Conservation (phyloP, 30 jellyfish, hydroid and myxozoan species). For the Mastigias papua region DNA sequence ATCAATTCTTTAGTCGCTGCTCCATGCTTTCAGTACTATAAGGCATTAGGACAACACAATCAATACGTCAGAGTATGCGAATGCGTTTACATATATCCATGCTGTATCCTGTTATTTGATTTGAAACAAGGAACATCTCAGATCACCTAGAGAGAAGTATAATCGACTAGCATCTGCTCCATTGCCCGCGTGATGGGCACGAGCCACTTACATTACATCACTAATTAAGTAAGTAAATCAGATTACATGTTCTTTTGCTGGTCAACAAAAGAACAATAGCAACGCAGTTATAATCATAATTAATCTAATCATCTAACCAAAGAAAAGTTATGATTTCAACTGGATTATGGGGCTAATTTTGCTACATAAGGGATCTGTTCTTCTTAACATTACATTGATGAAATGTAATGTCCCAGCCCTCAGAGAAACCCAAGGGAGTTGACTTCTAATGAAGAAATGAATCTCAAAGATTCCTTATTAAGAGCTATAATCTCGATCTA, state of each 20-base stretch:
- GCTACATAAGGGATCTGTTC: conserved; percentile 47
- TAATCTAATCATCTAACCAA: conserved; percentile 18
- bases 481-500: too few relatives aligned
- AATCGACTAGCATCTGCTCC: conserved; percentile 35
- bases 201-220: conserved; percentile 24
- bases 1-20: neutral
- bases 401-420: too few relatives aligned
- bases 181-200: conserved; percentile 29
- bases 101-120: conserved; percentile 16
- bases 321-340: neutral
- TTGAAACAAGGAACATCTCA: neutral
- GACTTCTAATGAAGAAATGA: too few relatives aligned
- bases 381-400: neutral
- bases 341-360: conserved; percentile 33
- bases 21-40: neutral
- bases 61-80: neutral
- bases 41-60: neutral
- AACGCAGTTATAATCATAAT: conserved; percentile 48
- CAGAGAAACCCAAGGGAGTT: too few relatives aligned
- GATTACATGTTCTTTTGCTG: conserved; percentile 12
- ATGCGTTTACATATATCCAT: neutral
- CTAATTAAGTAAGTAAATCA: conserved; percentile 33
- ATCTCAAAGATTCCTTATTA: too few relatives aligned
- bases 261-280: conserved; percentile 10
- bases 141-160: conserved; percentile 48